Base-by-base conservation (phyloP, 1,140 invertebrate species). In the Diploscapter pachys region DNA sequence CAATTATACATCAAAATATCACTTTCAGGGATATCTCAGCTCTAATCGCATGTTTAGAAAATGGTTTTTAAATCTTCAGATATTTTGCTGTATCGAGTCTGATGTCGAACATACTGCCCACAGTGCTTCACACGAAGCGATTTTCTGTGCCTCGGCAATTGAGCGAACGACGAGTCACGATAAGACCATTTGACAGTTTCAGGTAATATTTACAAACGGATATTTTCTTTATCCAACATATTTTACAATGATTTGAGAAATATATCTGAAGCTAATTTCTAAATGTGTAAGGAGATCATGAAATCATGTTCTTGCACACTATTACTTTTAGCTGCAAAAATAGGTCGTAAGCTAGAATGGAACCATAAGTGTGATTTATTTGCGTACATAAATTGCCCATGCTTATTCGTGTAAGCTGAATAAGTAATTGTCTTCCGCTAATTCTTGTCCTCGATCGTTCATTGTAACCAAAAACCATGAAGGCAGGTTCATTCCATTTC, bases 141-240 rank as follows among this genome's bases (percentile, higher is more conserved):
- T 64, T 68, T 55, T 55, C 52, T 48, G 66, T 68, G 11, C 66
- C 66, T 6, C 66, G 66, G 8, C 66, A 68, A 64, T 64, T 64
- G n/a, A 50, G 8, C 48, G 73, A 74, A 64, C 61, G 65, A 4
- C 54, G 73, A 69, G 73, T 74, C 55, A 65, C 64, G n/a, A 65
- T 74, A n/a, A 63, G 73, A 53, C 73, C 73, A n/a, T 74, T 69
- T 63, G 73, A 74, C 31, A 74, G 73, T 67, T 74, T 74, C 64
- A 64, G 73, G 73, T 74, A 11, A 62, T 65, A 48, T 57, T 49
- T 3, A n/a, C 3, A 31, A 31, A 54, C 52, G 9, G 8, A 31
- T 49, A 9, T 3, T 11, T 53, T 52, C 53, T n/a, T 13, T 9
- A 6, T 63, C 8, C 49, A 3, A 57, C 11, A 63, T 63, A 53